These are phyloP conservation scores for Nymphalis polychloros DNA, from an alignment of 2,888 invertebrate genomes.

Conservation along the genomic window DNA sequence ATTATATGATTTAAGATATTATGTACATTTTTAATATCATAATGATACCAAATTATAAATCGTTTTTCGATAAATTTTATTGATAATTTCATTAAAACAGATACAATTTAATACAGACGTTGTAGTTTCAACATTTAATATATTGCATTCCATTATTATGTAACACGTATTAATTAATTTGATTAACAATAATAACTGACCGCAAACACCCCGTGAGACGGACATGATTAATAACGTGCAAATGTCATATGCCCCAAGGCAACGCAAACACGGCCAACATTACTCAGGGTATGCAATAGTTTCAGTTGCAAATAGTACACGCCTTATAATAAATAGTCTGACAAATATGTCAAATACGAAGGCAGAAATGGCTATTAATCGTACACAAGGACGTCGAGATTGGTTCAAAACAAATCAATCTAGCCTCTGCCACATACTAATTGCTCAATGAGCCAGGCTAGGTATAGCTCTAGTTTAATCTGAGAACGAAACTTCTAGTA, in stretches of 20 bases:
- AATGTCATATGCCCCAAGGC: constrained; percentile 21
- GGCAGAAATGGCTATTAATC: constrained; percentile 26
- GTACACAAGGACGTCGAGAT: constrained; percentile 27
- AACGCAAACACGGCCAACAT: constrained; percentile 6
- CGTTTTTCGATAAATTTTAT: no score
- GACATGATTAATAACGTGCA: constrained; percentile 24
- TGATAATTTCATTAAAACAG: background rate
- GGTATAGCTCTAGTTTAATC: constrained; percentile 30
- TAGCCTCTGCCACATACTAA: constrained; percentile 34
- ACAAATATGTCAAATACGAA: constrained; percentile 21
- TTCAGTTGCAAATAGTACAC: constrained; percentile 14
- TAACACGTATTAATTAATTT: constrained; percentile 8
- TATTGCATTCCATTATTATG: background rate
- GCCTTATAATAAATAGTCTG: constrained; percentile 24
- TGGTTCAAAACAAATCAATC: constrained; percentile 36
- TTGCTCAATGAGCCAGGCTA: constrained; percentile 32
- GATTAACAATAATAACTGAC: constrained; percentile 18
- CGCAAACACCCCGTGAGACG: constrained; percentile 12
- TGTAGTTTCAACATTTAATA: background rate
- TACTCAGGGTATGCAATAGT: constrained; percentile 19
- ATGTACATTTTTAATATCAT: no score
- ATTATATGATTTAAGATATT: no score
- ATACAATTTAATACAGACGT: background rate
- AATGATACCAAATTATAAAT: no score
- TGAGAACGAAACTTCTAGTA: constrained; percentile 18